Evolutionary conservation across 2,797 vertebrate species (phyloP), one percentile per base, ranked within the genome.

Genomic region (Myoxocephalus aenaeus): DNA sequence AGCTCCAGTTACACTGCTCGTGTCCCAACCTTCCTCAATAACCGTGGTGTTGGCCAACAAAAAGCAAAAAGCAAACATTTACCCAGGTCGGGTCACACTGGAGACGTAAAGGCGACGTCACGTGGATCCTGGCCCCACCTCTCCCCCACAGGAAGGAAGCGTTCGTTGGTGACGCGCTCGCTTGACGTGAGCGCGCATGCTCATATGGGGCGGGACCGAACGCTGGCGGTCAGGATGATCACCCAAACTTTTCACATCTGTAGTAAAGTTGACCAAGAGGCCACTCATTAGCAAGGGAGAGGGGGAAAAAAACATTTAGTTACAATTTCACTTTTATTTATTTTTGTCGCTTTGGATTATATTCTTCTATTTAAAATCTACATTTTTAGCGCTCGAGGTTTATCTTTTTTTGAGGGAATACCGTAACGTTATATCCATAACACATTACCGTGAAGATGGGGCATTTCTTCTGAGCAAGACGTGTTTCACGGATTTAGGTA

Each of bases 121-220:
- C 25, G 3, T 59, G 38, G 70, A 17, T 2, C 48, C 7, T 32
- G 36, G 22, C 0, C 73, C 65, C 63, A 48, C 86, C 83, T 34
- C 18, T 14, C 20, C 11, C 13, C n/a, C 1, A 5, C 15, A 18
- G 29, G 58, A 36, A 51, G 82, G 76, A 84, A 75, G 68, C 70
- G 8, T 29, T 20, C 22, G 27, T 14, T n/a, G 7, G 25, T 4
- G 46, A 5, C 2, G 11, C 2, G n/a, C 2, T 73, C 7, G 44
- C 17, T 48, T 7, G 75, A 69, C 75, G 61, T 66, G 0, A 67
- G 4, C 18, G 72, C 87, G 86, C 86, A 79, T 80, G 79, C 79
- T 57, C 66, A 12, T 20, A 73, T 63, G 70, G 88, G 94, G 93
- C 92, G 93, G 92, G 89, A 74, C 88, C 88, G 65, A 84, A 77